Evolutionary conservation across 2,797 vertebrate species (phyloP), one percentile per base, ranked within the genome.

Genomic region (Serranus cabrilla): DNA sequence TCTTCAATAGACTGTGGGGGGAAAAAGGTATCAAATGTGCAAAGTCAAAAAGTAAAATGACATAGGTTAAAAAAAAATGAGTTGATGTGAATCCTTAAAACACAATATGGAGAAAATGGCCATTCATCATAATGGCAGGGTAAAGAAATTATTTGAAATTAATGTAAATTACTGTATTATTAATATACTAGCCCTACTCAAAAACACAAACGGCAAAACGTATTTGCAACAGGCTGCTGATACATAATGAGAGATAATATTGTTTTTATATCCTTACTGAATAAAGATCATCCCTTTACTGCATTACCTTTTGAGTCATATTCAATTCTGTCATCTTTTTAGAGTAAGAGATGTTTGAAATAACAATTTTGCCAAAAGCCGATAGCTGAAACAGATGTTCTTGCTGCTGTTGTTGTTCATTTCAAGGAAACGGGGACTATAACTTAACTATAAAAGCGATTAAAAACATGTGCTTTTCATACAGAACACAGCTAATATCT

Each of bases 1-100:
- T 99, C 98, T 93, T 97, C 96, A 79, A 99, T 99, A 0, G 95
- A 96, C 98, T 99, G 81, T 18, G 52, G 62, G 72, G 9, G 42
- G 9, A 51, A 42, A 50, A 25, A 5, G 34, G 34, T 34, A 34
- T 34, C 34, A 34, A 7, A 34, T 34, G 34, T 34, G 34, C 34
- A 34, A 34, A 7, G 34, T 34, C 34, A 34, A 16, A 18, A 21
- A 27, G 37, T 4, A 3, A 67, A 42, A 21, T 14, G 2, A 14
- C 45, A 54, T 2, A 7, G 2, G 31, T 7, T 34, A 34, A 20
- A 13, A 31, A 23, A n/a, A 21, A 59, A 10, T 14, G 5, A 57
- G 17, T 4, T 7, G 37, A 21, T 20, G 10, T 55, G 17, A 27
- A 59, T 8, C 25, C 11, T 27, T 20, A 34, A 7, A 6, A 23